A percentile compares a stretch with the other conserved stretches of the same genome.
phyloP scores from a whole-genome alignment of 2,113 vertebrate species.

The Nesogale talazaci region DNA sequence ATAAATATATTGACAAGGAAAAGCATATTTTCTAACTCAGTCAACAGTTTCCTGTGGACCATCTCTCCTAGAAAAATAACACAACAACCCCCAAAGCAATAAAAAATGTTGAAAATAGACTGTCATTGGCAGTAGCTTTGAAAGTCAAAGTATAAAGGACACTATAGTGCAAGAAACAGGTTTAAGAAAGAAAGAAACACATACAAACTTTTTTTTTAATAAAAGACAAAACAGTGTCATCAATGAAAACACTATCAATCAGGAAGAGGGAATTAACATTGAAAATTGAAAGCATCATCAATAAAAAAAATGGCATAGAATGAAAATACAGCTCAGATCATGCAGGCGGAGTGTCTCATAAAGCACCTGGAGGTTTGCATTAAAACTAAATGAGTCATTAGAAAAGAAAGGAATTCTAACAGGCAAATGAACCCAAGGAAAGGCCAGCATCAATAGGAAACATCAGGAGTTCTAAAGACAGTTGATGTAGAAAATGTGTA shows the following conservation, averaged over 20 bases:
- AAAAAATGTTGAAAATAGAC: background rate
- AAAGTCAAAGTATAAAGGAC: slow-evolving; percentile 66
- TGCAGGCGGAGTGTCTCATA: slow-evolving; percentile 54
- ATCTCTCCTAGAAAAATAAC: background rate
- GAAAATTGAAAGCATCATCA: slow-evolving; percentile 61
- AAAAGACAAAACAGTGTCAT: slow-evolving; percentile 70
- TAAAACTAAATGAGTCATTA: slow-evolving; percentile 69
- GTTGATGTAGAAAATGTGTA: background rate
- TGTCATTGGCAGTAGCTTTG: slow-evolving; percentile 25
- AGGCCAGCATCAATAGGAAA: slow-evolving; percentile 55
- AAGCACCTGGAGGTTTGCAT: slow-evolving; percentile 67
- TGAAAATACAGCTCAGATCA: slow-evolving; percentile 51
- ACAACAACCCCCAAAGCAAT: slow-evolving; percentile 8
- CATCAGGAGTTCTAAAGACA: background rate
- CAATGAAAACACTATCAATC: slow-evolving; percentile 73
- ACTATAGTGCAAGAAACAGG: slow-evolving; percentile 69
- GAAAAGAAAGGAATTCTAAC: slow-evolving; percentile 33
- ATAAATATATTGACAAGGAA: background rate
- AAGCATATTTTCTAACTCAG: background rate
- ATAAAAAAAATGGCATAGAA: slow-evolving; percentile 69
- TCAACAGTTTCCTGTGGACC: background rate
- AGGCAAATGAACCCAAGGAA: background rate
- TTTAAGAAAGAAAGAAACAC: slow-evolving; percentile 54
- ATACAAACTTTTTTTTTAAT: slow-evolving; percentile 6
- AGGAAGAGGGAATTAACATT: slow-evolving; percentile 70